phyloP scores from a whole-genome alignment of 2,888 invertebrate species.

The Allygus modestus region DNA sequence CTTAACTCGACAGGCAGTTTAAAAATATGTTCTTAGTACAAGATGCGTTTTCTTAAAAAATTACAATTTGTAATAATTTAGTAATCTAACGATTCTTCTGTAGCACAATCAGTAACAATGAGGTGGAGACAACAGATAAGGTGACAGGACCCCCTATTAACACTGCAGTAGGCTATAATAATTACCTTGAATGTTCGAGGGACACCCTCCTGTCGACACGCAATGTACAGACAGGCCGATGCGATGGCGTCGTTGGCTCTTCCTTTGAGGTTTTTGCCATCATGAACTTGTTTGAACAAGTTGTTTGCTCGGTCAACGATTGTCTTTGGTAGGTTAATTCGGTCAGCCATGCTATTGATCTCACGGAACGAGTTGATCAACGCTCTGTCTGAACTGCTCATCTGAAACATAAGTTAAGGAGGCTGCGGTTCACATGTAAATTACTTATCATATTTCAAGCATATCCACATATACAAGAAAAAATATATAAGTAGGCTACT shows the following conservation, averaged over 20 bases:
- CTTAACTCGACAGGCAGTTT: no score
- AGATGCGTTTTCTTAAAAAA: no score
- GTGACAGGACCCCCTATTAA: no score
- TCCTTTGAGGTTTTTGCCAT: slow-evolving; percentile 97
- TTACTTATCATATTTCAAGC: no score
- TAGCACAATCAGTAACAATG: no score
- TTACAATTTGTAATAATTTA: no score
- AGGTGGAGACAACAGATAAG: no score
- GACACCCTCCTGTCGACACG: slow-evolving; percentile 98
- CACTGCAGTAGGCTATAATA: no score
- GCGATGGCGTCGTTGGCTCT: slow-evolving; percentile 99
- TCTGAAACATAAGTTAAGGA: slow-evolving; percentile 77
- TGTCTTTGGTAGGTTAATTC: slow-evolving; percentile 97
- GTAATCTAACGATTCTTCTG: no score
- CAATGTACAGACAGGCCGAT: slow-evolving; percentile 98
- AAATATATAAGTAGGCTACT: no score
- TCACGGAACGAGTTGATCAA: slow-evolving; percentile 97
- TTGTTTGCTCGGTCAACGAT: slow-evolving; percentile 98
- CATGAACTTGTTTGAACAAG: slow-evolving; percentile 98
- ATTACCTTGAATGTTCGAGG: slow-evolving; percentile 97
- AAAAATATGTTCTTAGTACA: no score
- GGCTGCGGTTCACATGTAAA: neutral
- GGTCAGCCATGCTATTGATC: slow-evolving; percentile 98
- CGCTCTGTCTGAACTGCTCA: slow-evolving; percentile 97
- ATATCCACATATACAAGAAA: no score